Conservation (phyloP, 1,140 invertebrate genomes). For the Oedothorax gibbosus region DNA sequence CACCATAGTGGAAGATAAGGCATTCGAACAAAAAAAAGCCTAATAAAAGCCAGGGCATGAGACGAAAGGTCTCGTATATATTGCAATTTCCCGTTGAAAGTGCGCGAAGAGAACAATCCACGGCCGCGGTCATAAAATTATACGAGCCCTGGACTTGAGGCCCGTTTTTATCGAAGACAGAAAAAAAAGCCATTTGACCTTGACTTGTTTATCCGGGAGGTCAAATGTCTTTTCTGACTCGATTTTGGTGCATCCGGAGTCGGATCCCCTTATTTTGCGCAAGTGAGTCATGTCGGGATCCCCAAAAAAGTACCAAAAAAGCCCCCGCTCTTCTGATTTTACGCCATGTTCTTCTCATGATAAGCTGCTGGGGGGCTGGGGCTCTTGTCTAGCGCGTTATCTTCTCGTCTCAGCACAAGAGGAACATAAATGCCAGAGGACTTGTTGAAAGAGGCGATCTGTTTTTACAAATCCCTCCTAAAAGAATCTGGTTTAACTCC, state of each 20-base stretch:
- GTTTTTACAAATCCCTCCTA: constrained; percentile 14
- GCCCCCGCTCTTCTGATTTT: constrained; percentile 6
- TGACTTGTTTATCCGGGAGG: constrained; percentile 56
- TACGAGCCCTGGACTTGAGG: constrained; percentile 29
- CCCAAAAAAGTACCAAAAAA: constrained; percentile 7
- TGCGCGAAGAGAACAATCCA: constrained; percentile 41
- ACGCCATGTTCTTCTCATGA: constrained; percentile 18
- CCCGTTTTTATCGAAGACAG: background rate
- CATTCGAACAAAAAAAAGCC: constrained; percentile 32
- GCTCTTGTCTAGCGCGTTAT: background rate
- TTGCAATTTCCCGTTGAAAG: constrained; percentile 54
- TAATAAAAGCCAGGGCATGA: background rate
- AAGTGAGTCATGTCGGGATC: constrained; percentile 31
- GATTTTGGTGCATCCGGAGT: constrained; percentile 40
- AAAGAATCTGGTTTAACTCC: background rate
- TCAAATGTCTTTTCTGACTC: constrained; percentile 44
- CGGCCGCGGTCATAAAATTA: constrained; percentile 49
- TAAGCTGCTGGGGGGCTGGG: constrained; percentile 6
- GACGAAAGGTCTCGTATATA: constrained; percentile 36
- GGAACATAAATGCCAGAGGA: constrained; percentile 13
- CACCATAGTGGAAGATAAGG: constrained; percentile 32
- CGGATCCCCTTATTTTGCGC: constrained; percentile 1
- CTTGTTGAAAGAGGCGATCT: constrained; percentile 23
- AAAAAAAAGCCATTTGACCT: constrained; percentile 45
- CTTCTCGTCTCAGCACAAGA: background rate